phyloP scores from a whole-genome alignment of 2,888 invertebrate species.

The Eretmocerus hayati region DNA sequence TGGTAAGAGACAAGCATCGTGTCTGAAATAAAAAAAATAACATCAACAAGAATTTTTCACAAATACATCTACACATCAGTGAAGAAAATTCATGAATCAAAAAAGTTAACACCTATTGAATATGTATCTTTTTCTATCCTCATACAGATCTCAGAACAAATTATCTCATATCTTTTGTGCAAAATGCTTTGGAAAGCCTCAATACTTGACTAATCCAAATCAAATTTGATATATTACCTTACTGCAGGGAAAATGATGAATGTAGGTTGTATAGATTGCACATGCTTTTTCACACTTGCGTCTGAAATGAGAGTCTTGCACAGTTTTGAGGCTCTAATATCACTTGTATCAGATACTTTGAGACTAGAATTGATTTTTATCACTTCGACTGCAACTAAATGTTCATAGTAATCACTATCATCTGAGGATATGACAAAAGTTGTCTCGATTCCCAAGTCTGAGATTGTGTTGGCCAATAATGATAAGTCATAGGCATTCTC shows the following conservation, averaged over 20 bases:
- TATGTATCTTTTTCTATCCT: too few relatives aligned
- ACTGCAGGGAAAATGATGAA: constrained; percentile 40
- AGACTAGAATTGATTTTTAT: constrained; percentile 24
- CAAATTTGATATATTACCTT: constrained; percentile 37
- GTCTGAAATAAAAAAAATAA: constrained; percentile 29
- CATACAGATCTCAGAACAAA: too few relatives aligned
- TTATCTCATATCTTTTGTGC: too few relatives aligned
- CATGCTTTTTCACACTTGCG: constrained; percentile 28
- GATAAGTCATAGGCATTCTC: constrained; percentile 40
- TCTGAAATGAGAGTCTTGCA: constrained; percentile 35
- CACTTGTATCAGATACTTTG: constrained; percentile 24
- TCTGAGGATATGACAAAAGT: constrained; percentile 33
- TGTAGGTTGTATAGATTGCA: constrained; percentile 36
- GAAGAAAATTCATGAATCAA: not conserved
- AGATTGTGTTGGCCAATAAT: constrained; percentile 39
- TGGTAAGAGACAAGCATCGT: constrained; percentile 42
- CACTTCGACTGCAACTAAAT: constrained; percentile 35
- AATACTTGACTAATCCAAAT: not conserved
- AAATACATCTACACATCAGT: not conserved
- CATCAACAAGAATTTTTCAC: constrained; percentile 1
- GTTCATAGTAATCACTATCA: constrained; percentile 33
- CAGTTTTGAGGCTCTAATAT: constrained; percentile 29
- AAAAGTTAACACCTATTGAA: too few relatives aligned
- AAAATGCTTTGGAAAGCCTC: too few relatives aligned
- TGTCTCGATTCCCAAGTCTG: constrained; percentile 38